phyloP scores from a whole-genome alignment of 2,797 vertebrate species.

The Poeciliopsis infans region DNA sequence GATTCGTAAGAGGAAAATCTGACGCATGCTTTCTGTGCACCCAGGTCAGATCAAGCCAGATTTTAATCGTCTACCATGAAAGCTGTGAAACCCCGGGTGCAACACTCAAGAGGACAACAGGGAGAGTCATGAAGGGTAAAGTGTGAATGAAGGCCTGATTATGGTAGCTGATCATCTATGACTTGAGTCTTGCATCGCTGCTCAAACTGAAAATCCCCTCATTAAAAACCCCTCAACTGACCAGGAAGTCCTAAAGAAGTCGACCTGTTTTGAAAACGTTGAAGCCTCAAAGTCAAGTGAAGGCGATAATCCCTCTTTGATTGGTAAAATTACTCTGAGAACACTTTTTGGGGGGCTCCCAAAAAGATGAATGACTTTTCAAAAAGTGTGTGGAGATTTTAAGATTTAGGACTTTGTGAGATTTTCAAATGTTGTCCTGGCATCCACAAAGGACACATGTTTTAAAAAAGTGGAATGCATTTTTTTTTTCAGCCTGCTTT shows the following conservation, averaged over 20 bases:
- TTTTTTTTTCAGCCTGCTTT: neutral
- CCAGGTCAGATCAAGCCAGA: neutral
- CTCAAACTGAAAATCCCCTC: conserved; percentile 67
- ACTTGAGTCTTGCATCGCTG: conserved; percentile 47
- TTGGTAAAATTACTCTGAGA: conserved; percentile 48
- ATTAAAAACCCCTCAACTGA: conserved; percentile 60
- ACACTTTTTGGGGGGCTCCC: conserved; percentile 31
- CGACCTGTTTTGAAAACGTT: conserved; percentile 69
- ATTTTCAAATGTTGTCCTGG: neutral
- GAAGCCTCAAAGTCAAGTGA: conserved; percentile 68
- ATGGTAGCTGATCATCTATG: conserved; percentile 33
- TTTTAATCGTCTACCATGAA: neutral
- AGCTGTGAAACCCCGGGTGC: neutral
- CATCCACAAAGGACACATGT: neutral
- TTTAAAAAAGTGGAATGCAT: neutral
- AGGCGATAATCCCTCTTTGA: conserved; percentile 65
- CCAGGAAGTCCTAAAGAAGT: conserved; percentile 62
- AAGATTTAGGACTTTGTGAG: neutral
- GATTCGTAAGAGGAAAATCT: neutral
- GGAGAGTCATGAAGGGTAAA: conserved; percentile 2
- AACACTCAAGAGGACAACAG: neutral
- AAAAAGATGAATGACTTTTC: neutral
- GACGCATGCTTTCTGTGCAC: neutral
- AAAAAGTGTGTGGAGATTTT: conserved; percentile 48
- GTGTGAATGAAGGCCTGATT: conserved; percentile 34